Conservation (phyloP, 1,140 invertebrate species). For the Chionoecetes opilio region DNA sequence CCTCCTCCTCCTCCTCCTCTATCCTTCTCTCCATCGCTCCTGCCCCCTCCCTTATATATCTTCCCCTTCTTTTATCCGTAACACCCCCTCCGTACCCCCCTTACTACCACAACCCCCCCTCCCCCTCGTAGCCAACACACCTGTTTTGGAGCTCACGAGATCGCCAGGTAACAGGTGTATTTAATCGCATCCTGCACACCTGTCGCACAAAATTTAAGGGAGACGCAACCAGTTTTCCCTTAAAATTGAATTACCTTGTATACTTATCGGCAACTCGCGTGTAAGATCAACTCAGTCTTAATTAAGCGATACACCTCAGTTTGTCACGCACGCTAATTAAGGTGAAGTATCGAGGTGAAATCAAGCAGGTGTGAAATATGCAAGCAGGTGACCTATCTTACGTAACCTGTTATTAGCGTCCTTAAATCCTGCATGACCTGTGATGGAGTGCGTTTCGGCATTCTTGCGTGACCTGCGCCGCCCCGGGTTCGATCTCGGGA, state of each 20-base stretch:
- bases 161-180: not conserved
- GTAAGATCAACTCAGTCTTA: not conserved
- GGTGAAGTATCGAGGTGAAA: not conserved
- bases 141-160: not conserved
- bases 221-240: not conserved
- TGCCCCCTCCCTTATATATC: not conserved
- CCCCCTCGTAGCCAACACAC: not conserved
- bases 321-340: not conserved
- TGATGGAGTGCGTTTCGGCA: not conserved
- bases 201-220: not conserved
- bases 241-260: not conserved
- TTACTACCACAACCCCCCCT: not conserved
- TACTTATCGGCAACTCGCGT: not conserved
- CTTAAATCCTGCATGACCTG: not conserved
- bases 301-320: not conserved
- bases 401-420: not conserved
- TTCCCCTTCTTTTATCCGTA: not conserved
- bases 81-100: not conserved
- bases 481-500: not conserved
- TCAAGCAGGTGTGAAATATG: slow-evolving; percentile 10
- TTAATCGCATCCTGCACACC: not conserved
- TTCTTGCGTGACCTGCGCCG: not conserved
- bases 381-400: slow-evolving; percentile 6
- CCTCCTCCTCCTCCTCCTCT: not conserved
- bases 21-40: not conserved